Conservation (phyloP, 2,888 invertebrate genomes). For the Clepsis dumicolana region DNA sequence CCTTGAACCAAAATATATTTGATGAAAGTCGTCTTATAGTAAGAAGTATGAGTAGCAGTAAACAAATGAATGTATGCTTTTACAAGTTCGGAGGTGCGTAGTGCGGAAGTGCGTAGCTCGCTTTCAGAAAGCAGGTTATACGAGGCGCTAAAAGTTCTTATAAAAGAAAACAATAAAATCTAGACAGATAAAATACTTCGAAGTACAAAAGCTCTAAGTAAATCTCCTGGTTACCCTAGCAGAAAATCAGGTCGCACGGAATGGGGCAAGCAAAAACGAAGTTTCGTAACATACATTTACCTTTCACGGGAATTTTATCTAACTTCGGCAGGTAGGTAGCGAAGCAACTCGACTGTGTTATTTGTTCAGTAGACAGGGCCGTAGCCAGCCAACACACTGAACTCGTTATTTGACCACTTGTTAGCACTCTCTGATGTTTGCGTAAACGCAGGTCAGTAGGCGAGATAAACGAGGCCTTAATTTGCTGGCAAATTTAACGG, state of each 20-base stretch:
- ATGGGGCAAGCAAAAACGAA: constrained; percentile 32
- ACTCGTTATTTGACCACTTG: constrained; percentile 44
- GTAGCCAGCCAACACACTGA: constrained; percentile 40
- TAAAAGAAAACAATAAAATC: neutral
- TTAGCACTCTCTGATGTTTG: constrained; percentile 44
- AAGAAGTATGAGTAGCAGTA: neutral
- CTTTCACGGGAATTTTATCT: constrained; percentile 7
- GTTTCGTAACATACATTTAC: constrained; percentile 43
- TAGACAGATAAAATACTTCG: neutral
- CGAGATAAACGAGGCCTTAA: constrained; percentile 39
- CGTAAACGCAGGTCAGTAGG: constrained; percentile 41
- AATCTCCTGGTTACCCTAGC: constrained; percentile 44
- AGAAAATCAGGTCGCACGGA: constrained; percentile 50
- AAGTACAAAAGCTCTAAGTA: neutral
- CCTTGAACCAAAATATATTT: neutral
- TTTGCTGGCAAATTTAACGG: constrained; percentile 25
- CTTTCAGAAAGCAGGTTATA: neutral
- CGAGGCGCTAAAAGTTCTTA: neutral
- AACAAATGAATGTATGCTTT: neutral
- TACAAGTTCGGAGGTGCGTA: no score
- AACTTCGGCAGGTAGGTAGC: constrained; percentile 39
- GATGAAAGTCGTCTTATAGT: neutral
- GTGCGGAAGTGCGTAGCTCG: neutral
- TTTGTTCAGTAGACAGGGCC: constrained; percentile 43
- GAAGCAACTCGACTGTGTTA: constrained; percentile 42